phyloP scores from a whole-genome alignment of 2,797 vertebrate species.

The Limosa lapponica region DNA sequence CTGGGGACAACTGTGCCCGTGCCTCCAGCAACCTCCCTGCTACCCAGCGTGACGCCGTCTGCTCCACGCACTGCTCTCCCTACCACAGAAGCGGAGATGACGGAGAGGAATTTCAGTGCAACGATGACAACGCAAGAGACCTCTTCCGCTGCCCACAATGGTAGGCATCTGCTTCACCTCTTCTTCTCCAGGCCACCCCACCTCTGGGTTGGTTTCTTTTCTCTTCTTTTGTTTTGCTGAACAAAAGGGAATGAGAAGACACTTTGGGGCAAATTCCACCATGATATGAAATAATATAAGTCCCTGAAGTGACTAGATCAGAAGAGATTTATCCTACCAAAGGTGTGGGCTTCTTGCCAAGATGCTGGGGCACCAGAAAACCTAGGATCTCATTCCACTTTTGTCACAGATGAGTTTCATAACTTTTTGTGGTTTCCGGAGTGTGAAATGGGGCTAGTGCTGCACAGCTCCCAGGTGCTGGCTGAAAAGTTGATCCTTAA shows the following conservation, averaged over 20 bases:
- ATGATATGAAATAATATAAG: rapidly evolving
- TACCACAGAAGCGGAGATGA: neutral
- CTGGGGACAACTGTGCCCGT: neutral
- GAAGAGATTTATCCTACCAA: neutral
- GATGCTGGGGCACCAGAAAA: neutral
- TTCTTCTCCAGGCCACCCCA: neutral
- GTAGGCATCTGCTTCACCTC: neutral
- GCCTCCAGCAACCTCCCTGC: constrained; percentile 39
- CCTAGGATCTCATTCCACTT: neutral
- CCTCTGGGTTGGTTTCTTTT: neutral
- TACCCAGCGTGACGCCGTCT: neutral
- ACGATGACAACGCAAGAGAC: constrained; percentile 44
- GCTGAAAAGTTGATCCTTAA: neutral
- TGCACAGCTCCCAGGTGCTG: neutral
- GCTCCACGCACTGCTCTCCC: neutral
- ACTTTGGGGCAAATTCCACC: rapidly evolving
- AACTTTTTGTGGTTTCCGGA: neutral
- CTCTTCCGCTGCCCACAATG: constrained; percentile 57
- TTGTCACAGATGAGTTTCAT: neutral
- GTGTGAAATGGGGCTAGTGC: neutral
- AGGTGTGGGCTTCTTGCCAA: neutral
- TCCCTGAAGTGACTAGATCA: neutral
- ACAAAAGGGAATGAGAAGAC: neutral
- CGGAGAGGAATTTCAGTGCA: constrained; percentile 21
- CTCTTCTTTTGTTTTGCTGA: neutral